phyloP scores from a whole-genome alignment of 1,140 invertebrate genomes.

The Campoletis sonorensis region DNA sequence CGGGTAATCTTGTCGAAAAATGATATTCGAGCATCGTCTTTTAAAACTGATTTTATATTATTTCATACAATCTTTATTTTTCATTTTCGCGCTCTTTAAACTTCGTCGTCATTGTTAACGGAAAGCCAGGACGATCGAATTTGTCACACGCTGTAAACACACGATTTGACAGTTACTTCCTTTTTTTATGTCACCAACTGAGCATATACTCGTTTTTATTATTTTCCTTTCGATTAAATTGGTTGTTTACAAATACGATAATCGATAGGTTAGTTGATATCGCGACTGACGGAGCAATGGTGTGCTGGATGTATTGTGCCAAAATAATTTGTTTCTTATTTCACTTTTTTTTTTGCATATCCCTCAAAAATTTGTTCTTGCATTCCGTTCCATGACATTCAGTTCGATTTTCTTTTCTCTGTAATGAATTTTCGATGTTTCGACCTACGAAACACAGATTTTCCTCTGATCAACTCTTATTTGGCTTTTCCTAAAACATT shows the following conservation, averaged over 20 bases:
- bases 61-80: neutral
- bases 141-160: conserved; percentile 65
- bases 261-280: conserved; percentile 63
- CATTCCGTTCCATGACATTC: neutral
- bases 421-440: conserved; percentile 44
- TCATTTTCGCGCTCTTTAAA: neutral
- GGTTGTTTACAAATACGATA: conserved; percentile 56
- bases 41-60: neutral
- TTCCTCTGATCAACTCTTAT: conserved; percentile 47
- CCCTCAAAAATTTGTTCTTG: neutral
- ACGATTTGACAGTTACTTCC: conserved; percentile 11
- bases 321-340: conserved; percentile 63
- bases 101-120: neutral
- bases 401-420: conserved; percentile 18
- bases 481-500: neutral
- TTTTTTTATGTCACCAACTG: conserved; percentile 28
- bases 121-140: conserved; percentile 65
- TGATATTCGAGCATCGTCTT: neutral
- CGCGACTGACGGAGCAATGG: conserved; percentile 63
- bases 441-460: conserved; percentile 4
- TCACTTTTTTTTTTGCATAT: conserved; percentile 41
- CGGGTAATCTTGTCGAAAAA: neutral
- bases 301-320: conserved; percentile 69
- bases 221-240: conserved; percentile 48
- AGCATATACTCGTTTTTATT: conserved; percentile 47